Evolutionary conservation across 2,888 invertebrate species (phyloP), one percentile per base, ranked within the genome.

Genomic region (Drosophila engyochracea): DNA sequence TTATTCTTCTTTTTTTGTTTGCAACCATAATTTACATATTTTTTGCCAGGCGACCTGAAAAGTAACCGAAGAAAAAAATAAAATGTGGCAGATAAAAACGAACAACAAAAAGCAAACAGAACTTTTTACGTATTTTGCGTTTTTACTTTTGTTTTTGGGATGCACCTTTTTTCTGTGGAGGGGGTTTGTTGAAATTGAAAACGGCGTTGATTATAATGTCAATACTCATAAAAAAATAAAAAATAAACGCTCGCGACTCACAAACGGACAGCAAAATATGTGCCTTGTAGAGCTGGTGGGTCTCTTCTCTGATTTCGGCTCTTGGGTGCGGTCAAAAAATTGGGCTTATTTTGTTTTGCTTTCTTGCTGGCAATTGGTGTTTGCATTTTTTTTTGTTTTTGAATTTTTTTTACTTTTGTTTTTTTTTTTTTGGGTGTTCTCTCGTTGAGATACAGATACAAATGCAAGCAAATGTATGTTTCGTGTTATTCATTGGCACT

Each of bases 171-270:
- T 87, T 63, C 14, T 16, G 12, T 47, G 35, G 25, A 31, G 39
- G 59, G 69, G 73, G 71, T 72, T 83, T 70, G 77, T 65, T 82
- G 90, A 86, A 86, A 86, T 90, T 88, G 86, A 90, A 90, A 89
- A 90, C 89, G 87, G 89, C 88, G 85, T 90, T 88, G 91, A 88
- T 88, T 88, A 88, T 88, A 89, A 90, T 90, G 91, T 88, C 87
- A 88, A 89, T 88, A 85, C 79, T 84, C 82, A 82, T 90, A 85
- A 72, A 70, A 58, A 87, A 87, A 82, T 4, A 28, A 28, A 30
- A 58, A 67, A 69, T 64, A 76, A 75, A 9, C 25, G 16, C 47
- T 25, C 47, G 47, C 47, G 59, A 58, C 22, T 61, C 30, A 49
- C 22, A 70, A 44, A 16, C 37, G 22, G 57, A 57, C 39, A 39